Evolutionary conservation across 2,113 vertebrate genomes (phyloP), one percentile per base, ranked within the genome.

Genomic region (Erythrolamprus reginae): DNA sequence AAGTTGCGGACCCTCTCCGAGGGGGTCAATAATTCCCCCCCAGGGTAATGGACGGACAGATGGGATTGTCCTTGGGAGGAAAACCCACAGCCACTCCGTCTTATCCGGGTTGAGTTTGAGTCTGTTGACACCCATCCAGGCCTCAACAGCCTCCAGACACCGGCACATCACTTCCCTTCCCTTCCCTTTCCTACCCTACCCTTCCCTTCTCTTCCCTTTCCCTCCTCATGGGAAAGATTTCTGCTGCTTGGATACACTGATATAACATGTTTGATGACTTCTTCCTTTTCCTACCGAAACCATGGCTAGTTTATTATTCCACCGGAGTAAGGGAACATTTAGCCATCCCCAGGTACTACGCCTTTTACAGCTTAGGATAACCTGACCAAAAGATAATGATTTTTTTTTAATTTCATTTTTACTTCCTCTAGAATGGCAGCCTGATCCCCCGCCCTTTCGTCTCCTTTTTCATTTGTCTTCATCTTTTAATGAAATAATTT

Each of bases 281-380:
- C 83, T 90, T 15, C 52, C 55, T 87, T 51, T 55, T 19, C 2
- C 2, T 24, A 15, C 19, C 0, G 1, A 86, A 91, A 42, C 5
- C 4, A 47, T 56, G 26, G 1, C 1, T 45, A 15, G 28, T 61
- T 10, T 42, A 24, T 1, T 85, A 50, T 0, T 0, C 15, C 56
- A 33, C 9, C 0, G 0, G 50, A 51, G 86, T 50, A 21, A 0
- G 1, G 47, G 42, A 88, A 5, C 0, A 0, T 28, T 56, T 1
- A 0, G 9, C 0, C 0, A 42, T 85, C 52, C 0, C 15, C 0
- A 6, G 58, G 17, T 53, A 56, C 55, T 82, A 12, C 33, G 10
- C 23, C 82, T 3, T 55, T n/a, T 84, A 89, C 55, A 50, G 88
- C 21, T 45, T 55, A 51, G 48, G 87, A 51, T 0, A 24, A 8